Base-by-base conservation (phyloP, 2,797 vertebrate genomes). In the Lithobates sylvaticus region DNA sequence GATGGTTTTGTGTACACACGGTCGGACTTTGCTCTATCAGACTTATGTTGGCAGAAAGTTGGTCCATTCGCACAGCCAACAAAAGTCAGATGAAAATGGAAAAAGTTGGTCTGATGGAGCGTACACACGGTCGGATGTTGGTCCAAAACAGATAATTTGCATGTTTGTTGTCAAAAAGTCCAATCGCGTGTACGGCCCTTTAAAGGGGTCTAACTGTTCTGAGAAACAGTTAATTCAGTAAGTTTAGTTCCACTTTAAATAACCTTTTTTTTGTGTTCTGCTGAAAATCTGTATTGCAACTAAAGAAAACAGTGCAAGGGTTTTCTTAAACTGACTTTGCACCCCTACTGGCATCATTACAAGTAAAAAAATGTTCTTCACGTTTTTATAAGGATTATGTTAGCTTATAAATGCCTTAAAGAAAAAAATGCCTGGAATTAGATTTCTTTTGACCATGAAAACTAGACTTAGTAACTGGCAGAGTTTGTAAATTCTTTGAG, bases 381-480 rank as follows among this genome's bases (percentile, higher is more conserved):
- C 27, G 76, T 80, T 81, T 81, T 86, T 44, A 86, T 76, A 86
- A 81, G 78, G 84, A 86, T 86, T 86, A 86, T 86, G 78, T 81
- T 81, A 70, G 72, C 73, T 86, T 77, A 81, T 76, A 65, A 86
- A 81, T 27, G 73, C 47, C 65, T 86, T 81, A 76, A 36, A 86
- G 73, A 64, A 81, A 80, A 85, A 86, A 86, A 86, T 86, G 84
- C 72, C 64, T 86, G 84, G 84, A 86, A 82, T 86, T 86, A 86
- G n/a, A 81, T 86, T 86, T 86, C 84, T 86, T 86, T 86, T 81
- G 78, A 86, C 84, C 84, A 86, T 86, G 84, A 86, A 86, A 86
- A 86, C 42, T 39, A 71, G 85, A 73, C 85, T 87, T 87, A 86
- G 75, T 71, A 83, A 78, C 80, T 86, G 85, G 80, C 80, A 87